phyloP scores from a whole-genome alignment of 1,140 invertebrate genomes.

The Heliothis subflexa region DNA sequence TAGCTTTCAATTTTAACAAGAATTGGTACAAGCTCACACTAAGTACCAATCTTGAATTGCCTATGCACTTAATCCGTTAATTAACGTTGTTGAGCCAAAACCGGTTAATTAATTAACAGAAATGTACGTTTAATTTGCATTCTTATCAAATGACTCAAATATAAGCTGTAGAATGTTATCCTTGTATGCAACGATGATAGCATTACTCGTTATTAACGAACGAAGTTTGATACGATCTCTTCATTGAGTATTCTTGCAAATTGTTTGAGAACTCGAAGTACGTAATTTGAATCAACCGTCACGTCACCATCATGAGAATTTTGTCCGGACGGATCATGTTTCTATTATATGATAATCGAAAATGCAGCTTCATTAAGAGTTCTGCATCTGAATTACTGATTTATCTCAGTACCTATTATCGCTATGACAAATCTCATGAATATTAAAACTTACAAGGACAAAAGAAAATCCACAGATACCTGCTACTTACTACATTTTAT shows the following conservation, averaged over 20 bases:
- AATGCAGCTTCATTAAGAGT: neutral
- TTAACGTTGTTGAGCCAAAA: conserved; percentile 11
- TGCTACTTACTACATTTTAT: neutral
- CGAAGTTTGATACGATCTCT: neutral
- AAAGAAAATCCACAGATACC: neutral
- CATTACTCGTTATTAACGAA: neutral
- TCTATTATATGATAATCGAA: conserved; percentile 19
- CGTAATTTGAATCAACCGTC: neutral
- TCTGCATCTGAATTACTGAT: conserved; percentile 9
- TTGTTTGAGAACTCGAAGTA: neutral
- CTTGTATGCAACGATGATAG: neutral
- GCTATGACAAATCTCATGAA: conserved; percentile 8
- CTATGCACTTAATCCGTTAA: conserved; percentile 8
- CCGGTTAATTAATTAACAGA: conserved; percentile 15
- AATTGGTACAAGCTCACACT: neutral
- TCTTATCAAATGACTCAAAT: conserved; percentile 1
- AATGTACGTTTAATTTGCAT: neutral
- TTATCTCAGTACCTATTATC: neutral
- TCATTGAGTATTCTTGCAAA: conserved; percentile 2
- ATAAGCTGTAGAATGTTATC: neutral
- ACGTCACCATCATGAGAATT: neutral
- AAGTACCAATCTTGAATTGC: neutral
- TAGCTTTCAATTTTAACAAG: conserved; percentile 15
- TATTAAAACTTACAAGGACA: neutral
- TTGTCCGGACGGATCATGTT: neutral